phyloP scores from a whole-genome alignment of 2,888 invertebrate genomes.

The Coleophora deauratella region DNA sequence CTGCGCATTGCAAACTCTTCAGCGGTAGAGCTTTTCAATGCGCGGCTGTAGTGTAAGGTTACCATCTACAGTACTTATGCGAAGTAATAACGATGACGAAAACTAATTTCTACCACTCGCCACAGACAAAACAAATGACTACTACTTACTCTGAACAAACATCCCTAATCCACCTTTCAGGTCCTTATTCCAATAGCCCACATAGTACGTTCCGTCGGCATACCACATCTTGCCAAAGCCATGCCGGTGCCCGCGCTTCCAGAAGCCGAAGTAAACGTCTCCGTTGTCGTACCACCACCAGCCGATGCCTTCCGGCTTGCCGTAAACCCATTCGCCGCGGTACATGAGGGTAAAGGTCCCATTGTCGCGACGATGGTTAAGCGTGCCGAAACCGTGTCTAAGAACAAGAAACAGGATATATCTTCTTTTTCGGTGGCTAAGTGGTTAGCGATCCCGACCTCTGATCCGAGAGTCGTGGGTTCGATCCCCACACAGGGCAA shows the following conservation, averaged over 20 bases:
- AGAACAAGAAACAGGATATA: background rate
- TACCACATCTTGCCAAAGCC: constrained; percentile 79
- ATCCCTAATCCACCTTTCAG: constrained; percentile 68
- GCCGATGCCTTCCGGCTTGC: constrained; percentile 74
- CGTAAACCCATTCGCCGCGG: constrained; percentile 75
- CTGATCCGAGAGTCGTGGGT: too few species aligned
- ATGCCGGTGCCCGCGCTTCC: constrained; percentile 59
- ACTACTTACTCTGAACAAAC: constrained; percentile 57
- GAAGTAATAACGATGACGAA: too few species aligned
- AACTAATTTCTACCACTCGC: too few species aligned
- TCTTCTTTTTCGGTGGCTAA: too few species aligned
- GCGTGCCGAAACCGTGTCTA: constrained; percentile 74
- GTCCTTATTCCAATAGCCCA: constrained; percentile 74
- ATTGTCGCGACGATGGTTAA: constrained; percentile 50
- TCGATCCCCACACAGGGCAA: too few species aligned
- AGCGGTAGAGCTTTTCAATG: too few species aligned
- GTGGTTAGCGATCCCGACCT: too few species aligned
- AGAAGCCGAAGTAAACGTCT: constrained; percentile 75
- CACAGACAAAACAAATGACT: too few species aligned
- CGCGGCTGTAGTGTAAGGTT: too few species aligned
- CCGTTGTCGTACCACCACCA: constrained; percentile 71
- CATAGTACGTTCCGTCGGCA: constrained; percentile 71
- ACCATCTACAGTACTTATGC: too few species aligned
- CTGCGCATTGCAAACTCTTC: too few species aligned
- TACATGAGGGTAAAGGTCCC: constrained; percentile 64